phyloP scores from a whole-genome alignment of 2,113 vertebrate species.

The Bettongia penicillata region DNA sequence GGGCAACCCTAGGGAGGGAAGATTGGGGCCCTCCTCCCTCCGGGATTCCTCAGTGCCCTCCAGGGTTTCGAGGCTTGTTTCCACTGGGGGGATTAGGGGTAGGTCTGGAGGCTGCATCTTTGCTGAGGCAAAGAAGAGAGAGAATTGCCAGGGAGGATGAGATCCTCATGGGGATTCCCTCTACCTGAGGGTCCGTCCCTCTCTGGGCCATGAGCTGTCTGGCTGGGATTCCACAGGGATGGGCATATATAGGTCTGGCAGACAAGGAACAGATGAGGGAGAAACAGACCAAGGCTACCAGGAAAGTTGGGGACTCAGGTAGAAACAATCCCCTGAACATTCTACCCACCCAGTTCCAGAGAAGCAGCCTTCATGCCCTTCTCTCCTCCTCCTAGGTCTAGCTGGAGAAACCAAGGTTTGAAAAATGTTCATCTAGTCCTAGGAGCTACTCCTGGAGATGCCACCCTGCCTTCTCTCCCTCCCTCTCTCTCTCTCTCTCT shows the following conservation, averaged over 20 bases:
- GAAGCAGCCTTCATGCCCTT: background rate
- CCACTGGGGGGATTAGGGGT: background rate
- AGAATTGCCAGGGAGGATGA: background rate
- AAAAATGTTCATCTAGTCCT: background rate
- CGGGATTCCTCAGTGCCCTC: background rate
- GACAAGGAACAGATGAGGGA: background rate
- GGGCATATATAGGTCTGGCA: background rate
- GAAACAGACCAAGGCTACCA: background rate
- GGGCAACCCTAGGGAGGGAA: background rate
- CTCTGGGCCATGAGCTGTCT: background rate
- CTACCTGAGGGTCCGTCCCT: background rate
- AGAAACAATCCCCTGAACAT: background rate
- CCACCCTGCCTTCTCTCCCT: too few species aligned
- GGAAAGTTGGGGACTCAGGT: background rate
- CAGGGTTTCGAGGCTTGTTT: background rate
- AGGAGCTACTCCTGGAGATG: background rate
- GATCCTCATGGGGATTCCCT: background rate
- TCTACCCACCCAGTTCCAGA: background rate
- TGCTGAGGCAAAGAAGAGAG: background rate
- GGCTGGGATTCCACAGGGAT: background rate
- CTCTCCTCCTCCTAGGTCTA: background rate
- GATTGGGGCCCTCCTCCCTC: background rate
- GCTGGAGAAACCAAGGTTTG: background rate
- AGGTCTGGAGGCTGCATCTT: background rate
- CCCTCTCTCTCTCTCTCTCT: too few species aligned